Evolutionary conservation across 2,888 invertebrate species (phyloP).

Genomic region (Acanthoscelides obtectus): DNA sequence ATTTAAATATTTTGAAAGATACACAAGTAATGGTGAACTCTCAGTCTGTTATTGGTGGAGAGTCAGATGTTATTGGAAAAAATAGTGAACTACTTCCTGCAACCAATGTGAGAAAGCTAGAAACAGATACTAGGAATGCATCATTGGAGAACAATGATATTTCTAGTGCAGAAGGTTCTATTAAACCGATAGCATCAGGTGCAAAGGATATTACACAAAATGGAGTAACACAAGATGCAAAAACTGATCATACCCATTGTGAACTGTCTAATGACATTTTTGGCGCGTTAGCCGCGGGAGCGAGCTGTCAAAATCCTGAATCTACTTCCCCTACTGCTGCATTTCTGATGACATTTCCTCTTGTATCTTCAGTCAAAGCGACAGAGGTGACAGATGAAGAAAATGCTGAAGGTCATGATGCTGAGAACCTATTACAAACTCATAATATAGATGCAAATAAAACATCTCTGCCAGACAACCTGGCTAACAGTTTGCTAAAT

Average conservation of each 20-base stretch:
- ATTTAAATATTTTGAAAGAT: neutral
- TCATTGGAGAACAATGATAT: no score
- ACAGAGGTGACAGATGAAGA: slow-evolving; percentile 54
- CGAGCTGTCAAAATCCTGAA: slow-evolving; percentile 54
- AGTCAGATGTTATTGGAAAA: neutral
- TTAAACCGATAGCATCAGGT: neutral
- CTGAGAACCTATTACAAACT: slow-evolving; percentile 49
- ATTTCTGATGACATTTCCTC: slow-evolving; percentile 69
- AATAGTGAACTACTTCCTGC: neutral
- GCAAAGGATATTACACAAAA: neutral
- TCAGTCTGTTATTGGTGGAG: neutral
- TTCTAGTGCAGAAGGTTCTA: neutral
- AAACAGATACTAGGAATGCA: neutral
- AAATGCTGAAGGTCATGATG: slow-evolving; percentile 46
- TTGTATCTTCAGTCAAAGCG: slow-evolving; percentile 59
- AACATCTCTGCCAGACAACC: slow-evolving; percentile 37
- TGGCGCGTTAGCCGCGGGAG: slow-evolving; percentile 55
- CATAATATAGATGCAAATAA: slow-evolving; percentile 45
- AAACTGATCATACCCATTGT: slow-evolving; percentile 41
- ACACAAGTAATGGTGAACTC: neutral
- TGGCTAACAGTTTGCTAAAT: slow-evolving; percentile 30
- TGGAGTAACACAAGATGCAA: neutral
- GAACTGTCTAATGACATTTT: slow-evolving; percentile 59
- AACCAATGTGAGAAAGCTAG: neutral
- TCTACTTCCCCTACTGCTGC: slow-evolving; percentile 73